Percentiles rank a stretch among this genome's conserved stretches.
Conservation (phyloP, 2,797 vertebrate genomes). For the Gouania willdenowi region DNA sequence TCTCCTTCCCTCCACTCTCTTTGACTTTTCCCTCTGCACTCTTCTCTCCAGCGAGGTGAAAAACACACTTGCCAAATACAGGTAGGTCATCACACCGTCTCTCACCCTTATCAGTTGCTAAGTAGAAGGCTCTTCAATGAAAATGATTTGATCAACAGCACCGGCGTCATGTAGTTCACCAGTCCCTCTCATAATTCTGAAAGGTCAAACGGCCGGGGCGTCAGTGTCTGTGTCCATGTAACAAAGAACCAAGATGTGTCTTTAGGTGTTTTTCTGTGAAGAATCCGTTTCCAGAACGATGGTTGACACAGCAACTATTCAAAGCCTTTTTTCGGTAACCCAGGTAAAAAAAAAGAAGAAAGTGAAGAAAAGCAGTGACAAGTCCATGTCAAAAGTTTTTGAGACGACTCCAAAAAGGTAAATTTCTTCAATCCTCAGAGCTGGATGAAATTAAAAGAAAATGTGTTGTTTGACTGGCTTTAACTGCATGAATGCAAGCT, state of each 20-base stretch:
- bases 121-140: conserved; percentile 38
- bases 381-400: conserved; percentile 38
- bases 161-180: no score
- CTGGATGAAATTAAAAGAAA: conserved; percentile 8
- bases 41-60: conserved; percentile 70
- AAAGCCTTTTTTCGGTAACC: background rate
- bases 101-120: conserved; percentile 67
- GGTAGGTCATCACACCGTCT: conserved; percentile 55
- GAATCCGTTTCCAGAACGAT: conserved; percentile 1
- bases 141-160: conserved; percentile 36
- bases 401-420: conserved; percentile 13
- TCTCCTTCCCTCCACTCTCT: conserved; percentile 42
- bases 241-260: conserved; percentile 15
- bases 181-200: no score
- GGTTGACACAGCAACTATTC: background rate
- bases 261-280: conserved; percentile 22
- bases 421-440: conserved; percentile 9
- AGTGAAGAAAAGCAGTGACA: background rate
- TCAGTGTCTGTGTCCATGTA: conserved; percentile 33
- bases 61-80: conserved; percentile 70
- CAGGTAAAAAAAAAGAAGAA: background rate
- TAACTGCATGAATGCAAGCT: conserved; percentile 5
- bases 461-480: conserved; percentile 1
- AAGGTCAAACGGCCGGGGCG: conserved; percentile 17
- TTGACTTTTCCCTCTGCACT: conserved; percentile 40